Evolutionary conservation across 53 echinoderm and acorn worm genomes (phyloP).

Genomic region (Crossaster papposus): DNA sequence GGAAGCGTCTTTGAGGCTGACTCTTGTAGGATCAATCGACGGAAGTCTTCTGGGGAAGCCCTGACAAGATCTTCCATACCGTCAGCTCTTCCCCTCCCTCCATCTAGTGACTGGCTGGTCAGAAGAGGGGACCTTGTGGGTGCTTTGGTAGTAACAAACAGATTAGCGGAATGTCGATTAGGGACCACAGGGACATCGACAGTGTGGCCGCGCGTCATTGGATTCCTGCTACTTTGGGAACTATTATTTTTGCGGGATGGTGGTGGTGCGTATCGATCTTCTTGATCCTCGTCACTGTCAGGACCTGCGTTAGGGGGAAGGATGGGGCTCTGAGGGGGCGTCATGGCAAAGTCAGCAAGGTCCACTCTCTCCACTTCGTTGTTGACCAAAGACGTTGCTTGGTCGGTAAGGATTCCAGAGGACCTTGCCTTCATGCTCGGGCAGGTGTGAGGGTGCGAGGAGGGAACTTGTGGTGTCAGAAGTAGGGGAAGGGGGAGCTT

Average conservation of each 20-base stretch:
- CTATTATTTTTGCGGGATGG: conserved; percentile 6
- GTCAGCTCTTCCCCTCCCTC: not conserved
- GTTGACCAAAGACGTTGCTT: not conserved
- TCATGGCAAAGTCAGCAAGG: conserved; percentile 34
- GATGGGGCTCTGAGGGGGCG: conserved; percentile 6
- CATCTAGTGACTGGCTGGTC: conserved; percentile 32
- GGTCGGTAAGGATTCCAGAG: conserved; percentile 29
- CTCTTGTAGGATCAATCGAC: conserved; percentile 29
- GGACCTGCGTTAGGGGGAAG: not conserved
- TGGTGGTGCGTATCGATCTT: conserved; percentile 35
- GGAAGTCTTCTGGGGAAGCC: conserved; percentile 51
- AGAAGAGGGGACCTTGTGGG: conserved; percentile 24
- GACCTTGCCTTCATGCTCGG: conserved; percentile 21
- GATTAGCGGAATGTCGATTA: conserved; percentile 24
- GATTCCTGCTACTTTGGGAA: not conserved
- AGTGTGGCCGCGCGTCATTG: conserved; percentile 44
- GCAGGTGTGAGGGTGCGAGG: conserved; percentile 5
- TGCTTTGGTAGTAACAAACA: not conserved
- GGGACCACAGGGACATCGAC: conserved; percentile 23
- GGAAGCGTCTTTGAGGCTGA: not conserved
- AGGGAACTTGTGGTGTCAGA: conserved; percentile 24
- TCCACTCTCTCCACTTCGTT: conserved; percentile 56
- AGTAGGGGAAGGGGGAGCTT: conserved; percentile 30
- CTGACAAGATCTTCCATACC: conserved; percentile 27
- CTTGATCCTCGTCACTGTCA: conserved; percentile 14